These are phyloP conservation scores for Cacoxenus indagator DNA, from an alignment of 2,888 invertebrate genomes.

Conservation along the genomic window DNA sequence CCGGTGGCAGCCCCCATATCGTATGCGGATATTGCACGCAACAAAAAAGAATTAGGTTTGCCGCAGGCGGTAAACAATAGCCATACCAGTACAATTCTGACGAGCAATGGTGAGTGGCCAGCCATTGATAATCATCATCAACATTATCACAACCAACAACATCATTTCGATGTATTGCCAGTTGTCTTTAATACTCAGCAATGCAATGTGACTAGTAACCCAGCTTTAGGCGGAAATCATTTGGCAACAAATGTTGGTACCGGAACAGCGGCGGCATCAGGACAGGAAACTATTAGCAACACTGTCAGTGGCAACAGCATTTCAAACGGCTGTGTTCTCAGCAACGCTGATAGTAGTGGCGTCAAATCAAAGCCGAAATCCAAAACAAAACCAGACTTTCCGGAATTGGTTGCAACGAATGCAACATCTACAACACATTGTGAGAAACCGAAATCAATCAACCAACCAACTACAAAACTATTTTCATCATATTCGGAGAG, in stretches of 20 bases:
- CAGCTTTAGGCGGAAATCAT: background rate
- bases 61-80: constrained; percentile 38
- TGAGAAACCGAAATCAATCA: background rate
- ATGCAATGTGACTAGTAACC: too few species aligned
- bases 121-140: background rate
- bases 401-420: constrained; percentile 46
- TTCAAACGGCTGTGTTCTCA: background rate
- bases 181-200: too few species aligned
- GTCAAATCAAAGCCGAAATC: constrained; percentile 36
- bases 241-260: constrained; percentile 6
- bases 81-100: constrained; percentile 34
- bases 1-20: constrained; percentile 71
- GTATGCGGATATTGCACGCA: constrained; percentile 86
- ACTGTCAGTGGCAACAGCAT: background rate
- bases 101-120: constrained; percentile 2
- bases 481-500: constrained; percentile 61
- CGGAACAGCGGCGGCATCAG: background rate
- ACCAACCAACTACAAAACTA: constrained; percentile 30
- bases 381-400: constrained; percentile 53
- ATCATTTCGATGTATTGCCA: too few species aligned
- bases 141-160: background rate
- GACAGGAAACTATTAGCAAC: background rate
- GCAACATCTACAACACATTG: background rate
- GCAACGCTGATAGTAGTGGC: background rate
- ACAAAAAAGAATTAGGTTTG: constrained; percentile 52